Percentiles rank a stretch among this genome's conserved stretches.
These are phyloP conservation scores for Antennarius maculatus DNA, from an alignment of 2,797 vertebrate genomes.

Conservation along the genomic window DNA sequence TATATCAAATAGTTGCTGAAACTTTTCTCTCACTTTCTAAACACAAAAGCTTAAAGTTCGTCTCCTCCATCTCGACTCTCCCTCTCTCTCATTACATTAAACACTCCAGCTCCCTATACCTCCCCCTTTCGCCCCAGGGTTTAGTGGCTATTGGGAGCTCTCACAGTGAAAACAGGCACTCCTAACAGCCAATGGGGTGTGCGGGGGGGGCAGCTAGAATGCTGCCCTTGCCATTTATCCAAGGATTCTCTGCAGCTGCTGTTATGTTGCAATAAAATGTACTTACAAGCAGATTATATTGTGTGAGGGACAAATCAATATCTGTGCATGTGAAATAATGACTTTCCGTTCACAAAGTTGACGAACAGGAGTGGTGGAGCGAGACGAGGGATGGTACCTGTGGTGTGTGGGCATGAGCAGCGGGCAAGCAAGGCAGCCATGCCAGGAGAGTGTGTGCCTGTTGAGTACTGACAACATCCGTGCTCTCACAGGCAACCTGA, in stretches of 20 bases:
- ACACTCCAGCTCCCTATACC: slow-evolving; percentile 7
- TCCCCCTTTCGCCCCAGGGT: slow-evolving; percentile 19
- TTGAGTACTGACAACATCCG: too few relatives aligned
- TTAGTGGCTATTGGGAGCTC: slow-evolving; percentile 43
- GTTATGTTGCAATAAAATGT: not conserved
- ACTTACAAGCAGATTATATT: not conserved
- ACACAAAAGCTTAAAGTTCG: slow-evolving; percentile 15
- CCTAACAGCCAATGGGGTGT: slow-evolving; percentile 25
- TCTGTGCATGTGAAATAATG: too few relatives aligned
- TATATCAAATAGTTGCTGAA: slow-evolving; percentile 42
- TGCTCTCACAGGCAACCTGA: too few relatives aligned
- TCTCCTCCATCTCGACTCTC: slow-evolving; percentile 26
- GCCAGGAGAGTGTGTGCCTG: too few relatives aligned
- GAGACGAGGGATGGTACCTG: too few relatives aligned
- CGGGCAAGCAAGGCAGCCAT: too few relatives aligned
- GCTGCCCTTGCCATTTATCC: slow-evolving; percentile 11
- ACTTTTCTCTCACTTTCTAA: slow-evolving; percentile 13
- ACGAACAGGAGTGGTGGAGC: too few relatives aligned
- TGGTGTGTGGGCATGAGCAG: too few relatives aligned
- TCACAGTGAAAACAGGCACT: slow-evolving; percentile 49
- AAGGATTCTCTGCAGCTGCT: slow-evolving; percentile 13
- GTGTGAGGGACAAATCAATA: not conserved
- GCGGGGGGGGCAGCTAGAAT: not conserved
- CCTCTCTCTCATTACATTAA: slow-evolving; percentile 37
- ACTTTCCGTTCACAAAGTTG: too few relatives aligned